phyloP scores from a whole-genome alignment of 2,113 vertebrate genomes.

The Notothenia rossii region DNA sequence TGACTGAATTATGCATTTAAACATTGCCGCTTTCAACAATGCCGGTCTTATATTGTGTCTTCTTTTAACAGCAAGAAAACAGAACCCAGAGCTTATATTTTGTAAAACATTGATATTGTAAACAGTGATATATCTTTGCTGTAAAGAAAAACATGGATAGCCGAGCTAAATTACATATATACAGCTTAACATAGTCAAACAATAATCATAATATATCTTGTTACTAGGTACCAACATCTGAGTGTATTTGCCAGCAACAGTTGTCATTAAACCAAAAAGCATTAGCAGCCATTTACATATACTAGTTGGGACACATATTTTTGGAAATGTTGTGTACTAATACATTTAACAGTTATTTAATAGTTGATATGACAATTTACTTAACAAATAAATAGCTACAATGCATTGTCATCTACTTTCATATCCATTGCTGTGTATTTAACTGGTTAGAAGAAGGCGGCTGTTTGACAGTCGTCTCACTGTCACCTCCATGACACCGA shows the following conservation, averaged over 20 bases:
- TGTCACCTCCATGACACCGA: constrained; percentile 11
- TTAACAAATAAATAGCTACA: background rate
- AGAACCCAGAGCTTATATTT: background rate
- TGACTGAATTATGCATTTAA: background rate
- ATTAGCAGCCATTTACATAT: background rate
- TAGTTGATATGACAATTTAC: background rate
- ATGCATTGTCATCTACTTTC: background rate
- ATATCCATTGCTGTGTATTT: background rate
- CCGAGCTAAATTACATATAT: background rate
- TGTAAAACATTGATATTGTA: background rate
- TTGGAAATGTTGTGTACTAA: background rate
- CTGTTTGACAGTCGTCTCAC: background rate
- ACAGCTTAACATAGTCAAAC: background rate
- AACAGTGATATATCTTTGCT: background rate
- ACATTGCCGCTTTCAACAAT: background rate
- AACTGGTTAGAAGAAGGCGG: background rate
- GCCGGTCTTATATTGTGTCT: background rate
- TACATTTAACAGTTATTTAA: background rate
- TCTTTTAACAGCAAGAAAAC: background rate
- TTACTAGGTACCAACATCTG: background rate
- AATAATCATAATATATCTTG: background rate
- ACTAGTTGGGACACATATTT: background rate
- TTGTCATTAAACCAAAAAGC: background rate
- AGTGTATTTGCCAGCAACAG: background rate
- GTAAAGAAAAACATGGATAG: background rate